Conservation (phyloP, 2,888 invertebrate genomes). For the Eutolmus rufibarbis region DNA sequence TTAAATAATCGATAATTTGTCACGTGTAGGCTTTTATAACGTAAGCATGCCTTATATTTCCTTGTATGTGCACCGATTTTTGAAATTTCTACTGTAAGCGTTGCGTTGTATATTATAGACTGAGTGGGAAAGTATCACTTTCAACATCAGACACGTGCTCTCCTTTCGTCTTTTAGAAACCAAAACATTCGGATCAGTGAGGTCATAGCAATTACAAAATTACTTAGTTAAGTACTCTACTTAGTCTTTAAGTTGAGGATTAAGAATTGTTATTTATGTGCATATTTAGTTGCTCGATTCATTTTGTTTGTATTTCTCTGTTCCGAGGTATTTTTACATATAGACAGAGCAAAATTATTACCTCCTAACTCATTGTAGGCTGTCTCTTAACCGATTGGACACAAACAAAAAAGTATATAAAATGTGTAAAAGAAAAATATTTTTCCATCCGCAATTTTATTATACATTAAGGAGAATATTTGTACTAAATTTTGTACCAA, state of each 20-base stretch:
- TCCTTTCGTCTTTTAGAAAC: background rate
- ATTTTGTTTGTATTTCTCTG: background rate
- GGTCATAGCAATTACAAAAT: background rate
- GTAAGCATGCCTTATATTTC: conserved; percentile 11
- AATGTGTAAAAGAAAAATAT: conserved; percentile 5
- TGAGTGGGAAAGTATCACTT: background rate
- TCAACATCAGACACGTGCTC: background rate
- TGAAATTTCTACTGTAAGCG: background rate
- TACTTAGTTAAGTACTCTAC: background rate
- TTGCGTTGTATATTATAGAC: background rate
- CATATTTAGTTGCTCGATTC: background rate
- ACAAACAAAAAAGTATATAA: background rate
- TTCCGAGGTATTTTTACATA: background rate
- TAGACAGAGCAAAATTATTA: background rate
- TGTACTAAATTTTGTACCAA: conserved; percentile 35
- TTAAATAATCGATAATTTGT: conserved; percentile 3
- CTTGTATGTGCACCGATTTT: conserved; percentile 14
- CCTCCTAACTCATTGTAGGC: conserved; percentile 13
- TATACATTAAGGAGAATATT: conserved; percentile 25
- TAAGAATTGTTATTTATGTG: conserved; percentile 25
- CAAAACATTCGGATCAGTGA: background rate
- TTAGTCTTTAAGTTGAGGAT: background rate
- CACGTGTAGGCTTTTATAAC: background rate
- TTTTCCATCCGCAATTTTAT: conserved; percentile 26
- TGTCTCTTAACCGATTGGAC: background rate